These are phyloP conservation scores for Dicranocentrus wangi DNA, from an alignment of 2,888 invertebrate genomes.

Conservation along the genomic window DNA sequence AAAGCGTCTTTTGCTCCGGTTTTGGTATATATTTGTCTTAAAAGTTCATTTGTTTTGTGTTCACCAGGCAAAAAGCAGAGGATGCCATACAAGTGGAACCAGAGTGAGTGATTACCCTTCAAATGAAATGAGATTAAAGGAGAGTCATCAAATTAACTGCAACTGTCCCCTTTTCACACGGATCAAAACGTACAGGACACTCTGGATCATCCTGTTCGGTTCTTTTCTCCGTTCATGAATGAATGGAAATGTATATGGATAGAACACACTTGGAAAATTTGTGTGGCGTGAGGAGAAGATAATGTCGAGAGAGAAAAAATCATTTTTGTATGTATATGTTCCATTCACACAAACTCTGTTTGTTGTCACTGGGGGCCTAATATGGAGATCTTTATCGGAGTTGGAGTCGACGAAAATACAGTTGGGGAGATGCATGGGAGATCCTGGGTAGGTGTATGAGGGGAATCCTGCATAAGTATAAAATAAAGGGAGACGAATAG, in stretches of 20 bases:
- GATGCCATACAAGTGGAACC: too few species aligned
- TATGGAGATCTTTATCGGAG: conserved; percentile 39
- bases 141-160: conserved; percentile 47
- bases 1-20: too few species aligned
- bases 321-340: neutral
- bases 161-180: conserved; percentile 41
- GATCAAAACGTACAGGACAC: conserved; percentile 26
- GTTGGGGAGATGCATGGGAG: neutral
- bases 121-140: conserved; percentile 33
- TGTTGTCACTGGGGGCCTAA: conserved; percentile 48
- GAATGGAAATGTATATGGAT: neutral
- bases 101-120: conserved; percentile 33
- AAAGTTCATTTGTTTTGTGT: too few species aligned
- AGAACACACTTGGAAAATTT: neutral
- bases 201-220: conserved; percentile 5
- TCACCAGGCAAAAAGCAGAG: too few species aligned
- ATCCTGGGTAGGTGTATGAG: neutral
- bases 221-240: conserved; percentile 1
- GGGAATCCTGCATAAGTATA: conserved; percentile 12
- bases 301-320: conserved; percentile 18
- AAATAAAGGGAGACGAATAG: conserved; percentile 6
- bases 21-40: too few species aligned
- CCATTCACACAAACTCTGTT: conserved; percentile 26
- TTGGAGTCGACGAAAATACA: conserved; percentile 24
- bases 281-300: conserved; percentile 15